Evolutionary conservation across 2,797 vertebrate genomes (phyloP).

Genomic region (Heterohyrax brucei): DNA sequence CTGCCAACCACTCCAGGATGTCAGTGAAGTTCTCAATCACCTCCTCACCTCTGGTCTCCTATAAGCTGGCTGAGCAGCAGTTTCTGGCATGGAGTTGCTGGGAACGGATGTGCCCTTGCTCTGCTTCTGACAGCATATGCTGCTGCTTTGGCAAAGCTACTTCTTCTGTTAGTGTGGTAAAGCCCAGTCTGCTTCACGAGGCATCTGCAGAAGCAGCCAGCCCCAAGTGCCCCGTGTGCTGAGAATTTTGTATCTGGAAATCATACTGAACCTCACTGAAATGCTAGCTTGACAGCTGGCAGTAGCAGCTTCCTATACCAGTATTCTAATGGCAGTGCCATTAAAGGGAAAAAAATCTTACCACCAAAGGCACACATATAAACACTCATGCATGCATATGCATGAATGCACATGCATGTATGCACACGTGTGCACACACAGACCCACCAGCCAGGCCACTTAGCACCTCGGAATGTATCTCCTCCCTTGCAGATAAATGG

Average conservation of each 20-base stretch:
- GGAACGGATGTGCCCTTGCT: background rate
- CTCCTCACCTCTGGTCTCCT: background rate
- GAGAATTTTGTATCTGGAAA: constrained; percentile 57
- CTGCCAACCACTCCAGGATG: no score
- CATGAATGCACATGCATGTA: background rate
- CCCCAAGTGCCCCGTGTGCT: background rate
- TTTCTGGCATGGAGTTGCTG: background rate
- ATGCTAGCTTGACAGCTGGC: background rate
- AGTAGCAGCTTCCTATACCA: background rate
- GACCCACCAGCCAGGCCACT: background rate
- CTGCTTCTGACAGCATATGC: background rate
- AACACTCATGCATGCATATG: background rate
- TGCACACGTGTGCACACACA: background rate
- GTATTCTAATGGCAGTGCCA: background rate
- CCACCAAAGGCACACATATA: background rate
- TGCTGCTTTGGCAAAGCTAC: constrained; percentile 48
- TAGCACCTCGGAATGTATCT: constrained; percentile 12
- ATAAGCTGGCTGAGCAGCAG: background rate
- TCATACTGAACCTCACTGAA: background rate
- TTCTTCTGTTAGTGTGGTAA: background rate
- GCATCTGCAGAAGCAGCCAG: constrained; percentile 5
- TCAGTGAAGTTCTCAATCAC: background rate
- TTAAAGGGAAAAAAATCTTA: background rate
- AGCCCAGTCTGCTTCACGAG: background rate
- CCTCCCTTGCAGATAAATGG: constrained; percentile 23